Base-by-base conservation (phyloP, 2,113 vertebrate species). In the Leptodactylus fuscus region DNA sequence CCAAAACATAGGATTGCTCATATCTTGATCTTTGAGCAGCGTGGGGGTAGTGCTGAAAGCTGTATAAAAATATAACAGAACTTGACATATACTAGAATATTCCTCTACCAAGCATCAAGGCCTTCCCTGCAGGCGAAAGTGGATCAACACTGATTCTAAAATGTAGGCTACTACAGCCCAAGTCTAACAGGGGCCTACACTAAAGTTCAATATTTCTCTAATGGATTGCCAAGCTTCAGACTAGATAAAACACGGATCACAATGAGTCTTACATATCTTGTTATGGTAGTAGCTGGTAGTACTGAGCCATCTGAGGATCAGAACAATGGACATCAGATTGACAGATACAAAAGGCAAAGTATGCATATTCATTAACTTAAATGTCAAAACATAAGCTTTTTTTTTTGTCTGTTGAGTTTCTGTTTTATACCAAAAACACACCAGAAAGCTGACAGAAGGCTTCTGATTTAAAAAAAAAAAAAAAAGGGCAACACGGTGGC, bases 1-100 rank as follows among this genome's bases (percentile, higher is more conserved):
- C n/a, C n/a, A 91, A 88, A 81, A 62, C 12, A 48, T 16, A 36
- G 27, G 36, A n/a, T 41, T 41, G 6, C 32, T 78, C 58, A 51
- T 5, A 34, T 24, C 15, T 38, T 7, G 22, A 4, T 15, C n/a
- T 41, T 12, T 27, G 22, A 60, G 29, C 32, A 78, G 44, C 24
- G 10, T 3, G 20, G 51, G 32, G 34, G 8, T 41, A 24, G 8
- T 2, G 27, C 44, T 74, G 41, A 48, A 46, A 38, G 36, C 11
- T 20, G 15, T 0, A 78, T 36, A 13, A 13, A 79, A 80, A 60
- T 60, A 38, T 13, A 58, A 36, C 7, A 9, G 20, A 41, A 13
- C 10, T 44, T 38, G 53, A 60, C 32, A 41, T 36, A 36, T 41
- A 16, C 29, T 53, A n/a, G n/a, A n/a, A n/a, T n/a, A 16, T 58